Percentiles rank a stretch among this genome's conserved stretches.
Evolutionary conservation across 2,888 invertebrate genomes (phyloP).

Genomic region (Lasioglossum oenotherae): DNA sequence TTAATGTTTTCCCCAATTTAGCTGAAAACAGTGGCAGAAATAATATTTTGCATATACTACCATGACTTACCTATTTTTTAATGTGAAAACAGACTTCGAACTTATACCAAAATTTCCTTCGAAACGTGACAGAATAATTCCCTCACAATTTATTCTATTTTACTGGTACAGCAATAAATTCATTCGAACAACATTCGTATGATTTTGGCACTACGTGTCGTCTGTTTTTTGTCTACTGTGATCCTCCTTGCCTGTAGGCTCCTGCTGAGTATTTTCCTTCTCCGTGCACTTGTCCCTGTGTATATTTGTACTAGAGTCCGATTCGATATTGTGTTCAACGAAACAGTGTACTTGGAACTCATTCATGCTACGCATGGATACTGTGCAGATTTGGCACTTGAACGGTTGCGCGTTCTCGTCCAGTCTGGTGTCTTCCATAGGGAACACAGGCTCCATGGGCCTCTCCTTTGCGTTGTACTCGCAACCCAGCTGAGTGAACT

Average conservation of each 20-base stretch:
- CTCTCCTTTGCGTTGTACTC: slow-evolving; percentile 63
- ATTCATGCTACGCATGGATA: slow-evolving; percentile 75
- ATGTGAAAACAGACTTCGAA: neutral
- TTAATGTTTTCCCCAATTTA: neutral
- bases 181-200: slow-evolving; percentile 48
- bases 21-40: neutral
- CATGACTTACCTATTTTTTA: neutral
- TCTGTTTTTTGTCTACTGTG: slow-evolving; percentile 86
- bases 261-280: slow-evolving; percentile 84
- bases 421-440: slow-evolving; percentile 38
- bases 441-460: slow-evolving; percentile 34
- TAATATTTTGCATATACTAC: slow-evolving; percentile 16
- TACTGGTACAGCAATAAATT: slow-evolving; percentile 38
- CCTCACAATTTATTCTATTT: slow-evolving; percentile 30
- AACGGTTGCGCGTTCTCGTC: slow-evolving; percentile 70
- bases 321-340: slow-evolving; percentile 78
- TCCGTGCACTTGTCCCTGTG: slow-evolving; percentile 83
- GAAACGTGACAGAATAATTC: slow-evolving; percentile 30
- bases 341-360: slow-evolving; percentile 80
- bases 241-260: slow-evolving; percentile 83
- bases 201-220: slow-evolving; percentile 88
- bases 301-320: slow-evolving; percentile 71
- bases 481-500: slow-evolving; percentile 66
- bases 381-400: slow-evolving; percentile 79
- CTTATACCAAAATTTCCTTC: slow-evolving; percentile 28